Evolutionary conservation across 1,140 invertebrate species (phyloP).

Genomic region (Drosophila pruinosa): DNA sequence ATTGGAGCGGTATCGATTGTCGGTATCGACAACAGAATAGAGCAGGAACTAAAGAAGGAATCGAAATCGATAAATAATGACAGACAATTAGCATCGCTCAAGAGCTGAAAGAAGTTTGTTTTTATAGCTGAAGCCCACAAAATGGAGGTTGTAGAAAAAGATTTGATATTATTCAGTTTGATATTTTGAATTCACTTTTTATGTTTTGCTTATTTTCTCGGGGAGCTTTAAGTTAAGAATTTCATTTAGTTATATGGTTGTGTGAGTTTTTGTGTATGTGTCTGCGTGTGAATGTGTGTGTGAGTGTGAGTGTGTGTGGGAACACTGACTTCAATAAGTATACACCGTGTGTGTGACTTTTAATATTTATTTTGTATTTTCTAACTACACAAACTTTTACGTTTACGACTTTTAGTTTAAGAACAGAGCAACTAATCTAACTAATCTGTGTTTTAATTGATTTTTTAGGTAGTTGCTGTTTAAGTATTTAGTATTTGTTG

Average conservation of each 20-base stretch:
- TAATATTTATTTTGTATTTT: slow-evolving; percentile 17
- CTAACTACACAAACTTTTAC: slow-evolving; percentile 49
- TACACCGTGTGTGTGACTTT: slow-evolving; percentile 3
- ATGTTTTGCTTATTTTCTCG: neutral
- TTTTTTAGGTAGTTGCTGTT: slow-evolving; percentile 26
- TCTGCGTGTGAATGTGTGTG: neutral
- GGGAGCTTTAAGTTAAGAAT: slow-evolving; percentile 13
- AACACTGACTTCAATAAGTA: slow-evolving; percentile 6
- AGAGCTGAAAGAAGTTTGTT: slow-evolving; percentile 17
- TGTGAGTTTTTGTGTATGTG: neutral
- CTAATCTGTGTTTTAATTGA: slow-evolving; percentile 28
- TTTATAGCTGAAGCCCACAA: slow-evolving; percentile 38
- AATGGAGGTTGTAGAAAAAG: slow-evolving; percentile 39
- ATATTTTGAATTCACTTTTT: slow-evolving; percentile 16
- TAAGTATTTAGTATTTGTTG: slow-evolving; percentile 14
- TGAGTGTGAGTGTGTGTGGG: neutral
- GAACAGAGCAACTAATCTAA: slow-evolving; percentile 44
- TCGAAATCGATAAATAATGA: neutral
- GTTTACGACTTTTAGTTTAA: slow-evolving; percentile 46
- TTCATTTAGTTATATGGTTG: slow-evolving; percentile 7
- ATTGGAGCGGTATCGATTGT: neutral
- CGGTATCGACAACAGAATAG: neutral
- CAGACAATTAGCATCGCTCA: slow-evolving; percentile 12
- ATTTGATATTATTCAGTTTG: slow-evolving; percentile 27
- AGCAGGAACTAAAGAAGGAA: slow-evolving; percentile 2